Percentiles rank a stretch among this genome's conserved stretches.
Conservation (phyloP, 2,113 vertebrate genomes). For the zebrafish (Danio rerio) region GRCz12tu NC_133183.1:20823001-20823500, state of each 20-base stretch:
- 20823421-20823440: background rate
- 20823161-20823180: slow-evolving; percentile 17
- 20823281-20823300: slow-evolving; percentile 50
- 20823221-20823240: slow-evolving; percentile 21
- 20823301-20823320: slow-evolving; percentile 28
- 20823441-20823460: background rate
- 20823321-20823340: slow-evolving; percentile 64
- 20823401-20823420: background rate
- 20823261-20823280: slow-evolving; percentile 48
- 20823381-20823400: slow-evolving; percentile 48
- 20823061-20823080: slow-evolving; percentile 79
- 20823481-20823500: too few relatives aligned
- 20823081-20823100: slow-evolving; percentile 70
- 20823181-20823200: slow-evolving; percentile 17
- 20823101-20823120: slow-evolving; percentile 66
- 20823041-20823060: slow-evolving; percentile 77
- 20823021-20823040: slow-evolving; percentile 75
- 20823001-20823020: slow-evolving; percentile 71
- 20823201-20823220: background rate
- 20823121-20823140: background rate
- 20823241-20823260: slow-evolving; percentile 56
- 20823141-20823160: background rate
- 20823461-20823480: background rate
- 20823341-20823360: slow-evolving; percentile 66
- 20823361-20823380: slow-evolving; percentile 63